Conservation (phyloP, 2,888 invertebrate genomes). For the Scotopteryx bipunctaria region DNA sequence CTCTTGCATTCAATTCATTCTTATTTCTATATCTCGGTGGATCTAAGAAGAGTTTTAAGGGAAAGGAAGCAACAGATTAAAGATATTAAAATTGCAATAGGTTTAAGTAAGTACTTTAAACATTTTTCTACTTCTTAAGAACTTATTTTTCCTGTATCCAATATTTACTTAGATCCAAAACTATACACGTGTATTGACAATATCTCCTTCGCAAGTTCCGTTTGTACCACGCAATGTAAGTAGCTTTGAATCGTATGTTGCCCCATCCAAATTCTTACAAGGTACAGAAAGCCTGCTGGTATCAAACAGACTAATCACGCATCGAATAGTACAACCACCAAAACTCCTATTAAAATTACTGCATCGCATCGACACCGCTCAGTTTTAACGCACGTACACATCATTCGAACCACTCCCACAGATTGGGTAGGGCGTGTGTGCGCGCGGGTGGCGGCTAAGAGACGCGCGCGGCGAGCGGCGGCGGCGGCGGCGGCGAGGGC, state of each 20-base stretch:
- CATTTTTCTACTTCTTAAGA: conserved; percentile 3
- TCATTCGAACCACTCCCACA: conserved; percentile 80
- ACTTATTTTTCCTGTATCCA: conserved; percentile 4
- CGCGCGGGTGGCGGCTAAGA: conserved; percentile 69
- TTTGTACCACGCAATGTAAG: not conserved
- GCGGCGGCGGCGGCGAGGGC: conserved; percentile 64
- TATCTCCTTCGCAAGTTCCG: not conserved
- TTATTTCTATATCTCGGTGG: not conserved
- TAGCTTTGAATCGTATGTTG: conserved; percentile 1
- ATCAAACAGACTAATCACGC: conserved; percentile 2
- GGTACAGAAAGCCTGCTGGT: not conserved
- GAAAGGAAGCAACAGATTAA: not conserved
- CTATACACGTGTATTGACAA: not conserved
- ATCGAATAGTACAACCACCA: conserved; percentile 9
- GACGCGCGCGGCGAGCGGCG: conserved; percentile 55
- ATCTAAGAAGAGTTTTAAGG: not conserved
- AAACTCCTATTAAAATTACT: conserved; percentile 19
- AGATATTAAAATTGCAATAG: not conserved
- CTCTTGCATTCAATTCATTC: not conserved
- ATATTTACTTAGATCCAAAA: not conserved
- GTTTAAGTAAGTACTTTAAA: not conserved
- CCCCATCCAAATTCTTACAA: not conserved
- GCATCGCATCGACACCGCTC: conserved; percentile 23
- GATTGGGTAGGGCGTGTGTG: conserved; percentile 63
- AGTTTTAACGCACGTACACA: conserved; percentile 38